Base-by-base conservation (phyloP, 1,140 invertebrate genomes). In the Aphelenchoides avenae region DNA sequence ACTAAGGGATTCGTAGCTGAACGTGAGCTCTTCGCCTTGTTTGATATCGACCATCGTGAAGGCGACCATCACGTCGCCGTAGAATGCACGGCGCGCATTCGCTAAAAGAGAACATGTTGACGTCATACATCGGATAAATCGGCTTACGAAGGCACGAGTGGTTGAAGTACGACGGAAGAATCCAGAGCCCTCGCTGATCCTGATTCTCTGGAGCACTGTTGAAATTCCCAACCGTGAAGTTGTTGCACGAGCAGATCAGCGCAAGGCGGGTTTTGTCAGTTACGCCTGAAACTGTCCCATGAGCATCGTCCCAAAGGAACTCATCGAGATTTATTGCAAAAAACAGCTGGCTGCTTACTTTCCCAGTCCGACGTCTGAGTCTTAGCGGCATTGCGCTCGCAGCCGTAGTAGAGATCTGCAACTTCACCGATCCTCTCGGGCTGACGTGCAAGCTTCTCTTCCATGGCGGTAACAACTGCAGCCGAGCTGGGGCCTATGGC, bases 81-180 rank as follows among this genome's bases (percentile, higher is more conserved):
- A 46, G 26, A 46, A 46, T 34, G n/a, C 3, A n/a, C 43, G 43
- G 26, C 5, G n/a, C 27, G 43, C 27, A 13, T 46, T 46, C 15
- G 26, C 43, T 46, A 13, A 46, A 46, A n/a, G 3, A 41, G 3
- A 7, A 18, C 27, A 41, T 3, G 4, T 22, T 41, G 26, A 41
- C 20, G n/a, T 41, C 27, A 24, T 7, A 3, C 3, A 41, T n/a
- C n/a, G n/a, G n/a, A n/a, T n/a, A n/a, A n/a, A n/a, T n/a, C n/a
- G n/a, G n/a, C n/a, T n/a, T n/a, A 46, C 43, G 3, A 5, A 46
- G 15, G 24, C 43, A 46, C 27, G 43, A 46, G 34, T 46, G 43
- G 26, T 46, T 46, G 26, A 46, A 24, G 34, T 18, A 46, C 18
- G 43, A 46, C 11, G 43, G 43, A 24, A 26, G 15, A n/a, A 26